Percentiles rank a stretch among this genome's conserved stretches.
Evolutionary conservation across 2,888 invertebrate species (phyloP).

Genomic region (Drosophila borborema): DNA sequence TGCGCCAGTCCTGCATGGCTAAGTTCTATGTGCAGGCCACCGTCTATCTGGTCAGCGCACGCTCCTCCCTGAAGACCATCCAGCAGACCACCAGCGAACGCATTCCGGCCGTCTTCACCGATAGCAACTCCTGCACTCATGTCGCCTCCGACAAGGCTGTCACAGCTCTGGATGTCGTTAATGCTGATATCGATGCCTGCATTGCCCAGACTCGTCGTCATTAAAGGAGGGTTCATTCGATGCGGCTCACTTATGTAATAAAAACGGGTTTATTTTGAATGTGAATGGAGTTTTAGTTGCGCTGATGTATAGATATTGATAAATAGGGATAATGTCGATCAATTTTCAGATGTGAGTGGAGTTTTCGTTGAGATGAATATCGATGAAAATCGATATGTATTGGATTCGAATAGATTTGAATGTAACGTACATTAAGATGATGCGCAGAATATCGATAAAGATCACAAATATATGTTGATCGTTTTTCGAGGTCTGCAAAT

Average conservation of each 20-base stretch:
- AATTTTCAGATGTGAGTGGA: too few relatives aligned
- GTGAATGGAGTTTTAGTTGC: background rate
- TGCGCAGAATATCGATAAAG: too few relatives aligned
- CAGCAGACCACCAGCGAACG: constrained; percentile 59
- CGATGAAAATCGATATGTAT: background rate
- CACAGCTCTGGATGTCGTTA: constrained; percentile 54
- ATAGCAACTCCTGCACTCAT: constrained; percentile 70
- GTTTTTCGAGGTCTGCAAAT: too few relatives aligned
- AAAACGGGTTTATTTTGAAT: background rate
- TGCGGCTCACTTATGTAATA: constrained; percentile 2
- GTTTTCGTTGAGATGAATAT: background rate
- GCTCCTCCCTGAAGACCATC: constrained; percentile 71
- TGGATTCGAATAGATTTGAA: background rate
- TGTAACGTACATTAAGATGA: too few relatives aligned
- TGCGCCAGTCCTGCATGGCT: constrained; percentile 60
- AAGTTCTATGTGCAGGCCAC: constrained; percentile 61
- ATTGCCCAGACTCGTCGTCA: constrained; percentile 13
- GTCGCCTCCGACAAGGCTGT: constrained; percentile 63
- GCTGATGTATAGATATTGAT: background rate
- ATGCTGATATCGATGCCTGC: constrained; percentile 59
- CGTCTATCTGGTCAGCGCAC: constrained; percentile 57
- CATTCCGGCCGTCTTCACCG: constrained; percentile 68
- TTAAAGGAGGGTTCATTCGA: background rate
- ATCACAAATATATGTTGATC: too few relatives aligned
- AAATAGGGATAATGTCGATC: background rate